These are phyloP conservation scores for Phrynocephalus versicolor DNA, from an alignment of 2,113 vertebrate species.

Conservation along the genomic window DNA sequence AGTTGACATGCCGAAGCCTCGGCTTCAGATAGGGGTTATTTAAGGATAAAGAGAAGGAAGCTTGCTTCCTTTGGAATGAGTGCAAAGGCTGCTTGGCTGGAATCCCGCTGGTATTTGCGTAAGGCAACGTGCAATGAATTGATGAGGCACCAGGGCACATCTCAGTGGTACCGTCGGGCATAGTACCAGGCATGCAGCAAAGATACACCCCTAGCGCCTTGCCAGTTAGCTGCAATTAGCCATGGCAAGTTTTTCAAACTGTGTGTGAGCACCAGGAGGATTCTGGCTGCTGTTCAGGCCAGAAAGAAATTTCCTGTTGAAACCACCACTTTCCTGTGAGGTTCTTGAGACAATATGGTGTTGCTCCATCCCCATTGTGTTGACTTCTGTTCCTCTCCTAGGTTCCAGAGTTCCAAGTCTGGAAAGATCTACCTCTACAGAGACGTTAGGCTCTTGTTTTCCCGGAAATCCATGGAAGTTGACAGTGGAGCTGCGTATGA, in stretches of 20 bases:
- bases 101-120: too few species aligned
- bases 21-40: neutral
- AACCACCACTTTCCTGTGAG: neutral
- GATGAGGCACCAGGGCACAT: too few species aligned
- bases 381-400: conserved; percentile 62
- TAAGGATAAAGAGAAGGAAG: neutral
- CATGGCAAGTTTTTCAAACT: neutral
- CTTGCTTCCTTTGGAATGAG: neutral
- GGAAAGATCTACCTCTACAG: conserved; percentile 99
- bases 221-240: neutral
- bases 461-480: conserved; percentile 99
- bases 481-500: conserved; percentile 98
- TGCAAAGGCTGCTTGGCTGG: neutral
- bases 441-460: conserved; percentile 97
- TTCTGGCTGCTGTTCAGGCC: conserved; percentile 9
- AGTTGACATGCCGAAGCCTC: neutral
- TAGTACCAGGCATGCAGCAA: too few species aligned
- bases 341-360: neutral
- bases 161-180: too few species aligned
- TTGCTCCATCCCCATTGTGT: neutral
- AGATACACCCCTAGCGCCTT: neutral
- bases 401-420: conserved; percentile 99
- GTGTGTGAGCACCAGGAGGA: neutral
- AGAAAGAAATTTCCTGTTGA: neutral
- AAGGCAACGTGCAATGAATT: too few species aligned